Conservation (phyloP, 2,113 vertebrate genomes). For the Chaetops frenatus region DNA sequence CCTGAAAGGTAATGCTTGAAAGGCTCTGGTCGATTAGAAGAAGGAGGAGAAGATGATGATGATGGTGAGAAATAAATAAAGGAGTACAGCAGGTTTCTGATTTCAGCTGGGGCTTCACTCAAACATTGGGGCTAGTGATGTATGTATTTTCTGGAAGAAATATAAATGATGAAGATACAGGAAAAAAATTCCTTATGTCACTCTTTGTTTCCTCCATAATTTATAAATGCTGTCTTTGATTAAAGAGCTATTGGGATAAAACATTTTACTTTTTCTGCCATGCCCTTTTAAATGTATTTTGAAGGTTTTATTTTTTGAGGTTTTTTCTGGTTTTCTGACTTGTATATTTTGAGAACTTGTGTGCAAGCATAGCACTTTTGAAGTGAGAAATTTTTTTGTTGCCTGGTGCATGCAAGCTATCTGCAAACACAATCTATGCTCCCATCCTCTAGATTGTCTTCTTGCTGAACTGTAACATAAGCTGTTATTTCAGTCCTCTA, state of each 20-base stretch:
- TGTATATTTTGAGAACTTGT: background rate
- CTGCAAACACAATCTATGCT: background rate
- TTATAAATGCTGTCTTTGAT: background rate
- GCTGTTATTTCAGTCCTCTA: background rate
- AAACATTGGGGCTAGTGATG: background rate
- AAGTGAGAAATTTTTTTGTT: background rate
- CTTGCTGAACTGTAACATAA: background rate
- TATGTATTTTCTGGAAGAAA: background rate
- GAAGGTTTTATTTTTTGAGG: background rate
- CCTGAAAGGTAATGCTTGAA: background rate
- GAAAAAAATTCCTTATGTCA: background rate
- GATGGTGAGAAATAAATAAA: background rate
- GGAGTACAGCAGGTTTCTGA: background rate
- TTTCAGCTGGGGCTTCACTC: background rate
- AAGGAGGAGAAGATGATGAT: background rate
- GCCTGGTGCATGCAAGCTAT: background rate
- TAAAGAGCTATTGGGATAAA: background rate
- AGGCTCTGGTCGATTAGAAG: background rate
- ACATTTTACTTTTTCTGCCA: background rate
- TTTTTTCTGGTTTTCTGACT: background rate
- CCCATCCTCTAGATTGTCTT: background rate
- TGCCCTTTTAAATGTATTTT: background rate
- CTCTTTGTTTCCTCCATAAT: background rate
- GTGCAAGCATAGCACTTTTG: background rate
- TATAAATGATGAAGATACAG: background rate